Conservation (phyloP, 2,888 invertebrate species). For the Clostera curtula region DNA sequence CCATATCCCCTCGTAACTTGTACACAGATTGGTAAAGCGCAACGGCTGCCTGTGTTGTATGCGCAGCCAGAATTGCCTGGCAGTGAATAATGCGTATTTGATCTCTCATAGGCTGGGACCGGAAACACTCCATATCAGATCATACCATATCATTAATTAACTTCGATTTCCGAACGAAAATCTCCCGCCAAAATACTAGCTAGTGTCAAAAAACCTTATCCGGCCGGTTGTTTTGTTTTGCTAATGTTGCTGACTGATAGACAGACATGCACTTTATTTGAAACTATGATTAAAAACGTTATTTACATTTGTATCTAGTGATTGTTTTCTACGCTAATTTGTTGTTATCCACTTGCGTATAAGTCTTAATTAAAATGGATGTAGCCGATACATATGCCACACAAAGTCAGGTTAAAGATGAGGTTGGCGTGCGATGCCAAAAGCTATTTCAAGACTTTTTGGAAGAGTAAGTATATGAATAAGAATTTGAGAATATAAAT, state of each 20-base stretch:
- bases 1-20: too few relatives aligned
- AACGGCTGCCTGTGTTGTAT: too few relatives aligned
- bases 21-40: too few relatives aligned
- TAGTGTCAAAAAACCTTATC: slow-evolving; percentile 3
- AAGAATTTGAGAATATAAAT: too few relatives aligned
- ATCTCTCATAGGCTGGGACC: too few relatives aligned
- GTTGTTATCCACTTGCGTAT: slow-evolving; percentile 6
- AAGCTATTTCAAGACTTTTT: slow-evolving; percentile 97
- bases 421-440: slow-evolving; percentile 94
- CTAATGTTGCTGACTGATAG: too few relatives aligned
- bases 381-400: slow-evolving; percentile 84
- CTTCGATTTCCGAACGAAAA: slow-evolving; percentile 1
- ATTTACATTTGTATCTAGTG: too few relatives aligned
- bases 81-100: too few relatives aligned
- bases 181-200: slow-evolving; percentile 16
- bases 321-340: too few relatives aligned
- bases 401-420: slow-evolving; percentile 88
- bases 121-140: background rate
- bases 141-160: background rate
- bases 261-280: too few relatives aligned
- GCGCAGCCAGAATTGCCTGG: too few relatives aligned
- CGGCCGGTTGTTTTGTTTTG: slow-evolving; percentile 2
- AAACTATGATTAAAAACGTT: too few relatives aligned
- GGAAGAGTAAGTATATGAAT: slow-evolving; percentile 85
- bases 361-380: slow-evolving; percentile 74